phyloP scores from a whole-genome alignment of 2,113 vertebrate genomes.

The Oncorhynchus masou region DNA sequence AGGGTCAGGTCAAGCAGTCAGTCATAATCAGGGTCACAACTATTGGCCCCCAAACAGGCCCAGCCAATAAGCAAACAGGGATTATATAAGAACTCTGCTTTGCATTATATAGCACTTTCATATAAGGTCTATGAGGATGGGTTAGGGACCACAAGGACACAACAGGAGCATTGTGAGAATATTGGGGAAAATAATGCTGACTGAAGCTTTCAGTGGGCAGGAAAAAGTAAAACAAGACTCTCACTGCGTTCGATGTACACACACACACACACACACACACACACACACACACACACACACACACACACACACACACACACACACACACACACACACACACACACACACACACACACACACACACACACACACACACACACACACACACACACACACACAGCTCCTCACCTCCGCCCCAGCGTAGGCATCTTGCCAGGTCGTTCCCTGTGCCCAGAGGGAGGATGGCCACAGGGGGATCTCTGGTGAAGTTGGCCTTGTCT shows the following conservation, averaged over 20 bases:
- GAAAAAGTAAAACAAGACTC: too few species aligned
- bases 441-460: constrained; percentile 94
- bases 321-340: constrained; percentile 3
- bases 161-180: too few species aligned
- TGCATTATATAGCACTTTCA: background rate
- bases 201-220: too few species aligned
- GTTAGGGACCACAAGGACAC: background rate
- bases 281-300: constrained; percentile 11
- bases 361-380: background rate
- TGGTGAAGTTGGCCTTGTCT: constrained; percentile 74
- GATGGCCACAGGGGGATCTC: constrained; percentile 89
- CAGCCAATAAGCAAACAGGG: background rate
- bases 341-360: too few species aligned
- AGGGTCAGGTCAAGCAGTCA: background rate
- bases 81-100: background rate
- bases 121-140: background rate
- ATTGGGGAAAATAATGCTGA: too few species aligned
- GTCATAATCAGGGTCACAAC: background rate
- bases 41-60: background rate
- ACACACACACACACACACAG: background rate
- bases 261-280: constrained; percentile 11
- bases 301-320: constrained; percentile 12
- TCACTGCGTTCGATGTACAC: background rate
- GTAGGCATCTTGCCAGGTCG: constrained; percentile 92
- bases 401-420: constrained; percentile 95